These are phyloP conservation scores for Calephelis virginiensis DNA, from an alignment of 1,140 invertebrate species.

Conservation along the genomic window DNA sequence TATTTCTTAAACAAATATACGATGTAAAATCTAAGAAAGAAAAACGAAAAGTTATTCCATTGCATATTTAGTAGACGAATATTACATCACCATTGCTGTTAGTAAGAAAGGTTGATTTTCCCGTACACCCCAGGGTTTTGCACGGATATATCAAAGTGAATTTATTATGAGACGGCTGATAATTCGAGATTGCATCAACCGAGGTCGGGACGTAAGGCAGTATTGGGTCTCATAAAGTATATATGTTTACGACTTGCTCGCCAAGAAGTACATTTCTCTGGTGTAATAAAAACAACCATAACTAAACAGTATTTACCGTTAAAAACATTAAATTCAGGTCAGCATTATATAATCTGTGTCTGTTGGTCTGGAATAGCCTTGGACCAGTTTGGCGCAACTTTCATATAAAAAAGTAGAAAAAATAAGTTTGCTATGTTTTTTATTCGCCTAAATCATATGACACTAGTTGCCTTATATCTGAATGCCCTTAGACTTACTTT, in stretches of 20 bases:
- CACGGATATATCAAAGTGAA: constrained; percentile 32
- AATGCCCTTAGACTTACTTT: too few relatives aligned
- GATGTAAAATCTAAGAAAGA: too few relatives aligned
- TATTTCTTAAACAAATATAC: too few relatives aligned
- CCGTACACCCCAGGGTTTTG: constrained; percentile 23
- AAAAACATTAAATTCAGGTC: background rate
- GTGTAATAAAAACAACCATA: constrained; percentile 35
- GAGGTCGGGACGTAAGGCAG: constrained; percentile 23
- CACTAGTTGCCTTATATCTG: too few relatives aligned
- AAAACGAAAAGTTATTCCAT: too few relatives aligned
- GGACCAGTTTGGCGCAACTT: too few relatives aligned
- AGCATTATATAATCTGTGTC: too few relatives aligned
- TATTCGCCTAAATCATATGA: too few relatives aligned
- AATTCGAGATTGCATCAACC: constrained; percentile 31
- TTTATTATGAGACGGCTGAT: constrained; percentile 33
- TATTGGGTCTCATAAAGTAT: constrained; percentile 38
- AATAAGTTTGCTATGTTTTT: too few relatives aligned
- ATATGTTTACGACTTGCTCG: constrained; percentile 39
- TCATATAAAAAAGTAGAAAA: too few relatives aligned
- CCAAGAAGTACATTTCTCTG: constrained; percentile 30
- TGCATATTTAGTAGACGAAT: background rate
- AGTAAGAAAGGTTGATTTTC: constrained; percentile 21
- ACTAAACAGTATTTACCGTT: constrained; percentile 12
- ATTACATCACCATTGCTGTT: constrained; percentile 17
- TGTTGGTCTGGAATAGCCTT: too few relatives aligned